These are phyloP conservation scores for Galerucella calmariensis DNA, from an alignment of 2,888 invertebrate genomes.

Conservation along the genomic window DNA sequence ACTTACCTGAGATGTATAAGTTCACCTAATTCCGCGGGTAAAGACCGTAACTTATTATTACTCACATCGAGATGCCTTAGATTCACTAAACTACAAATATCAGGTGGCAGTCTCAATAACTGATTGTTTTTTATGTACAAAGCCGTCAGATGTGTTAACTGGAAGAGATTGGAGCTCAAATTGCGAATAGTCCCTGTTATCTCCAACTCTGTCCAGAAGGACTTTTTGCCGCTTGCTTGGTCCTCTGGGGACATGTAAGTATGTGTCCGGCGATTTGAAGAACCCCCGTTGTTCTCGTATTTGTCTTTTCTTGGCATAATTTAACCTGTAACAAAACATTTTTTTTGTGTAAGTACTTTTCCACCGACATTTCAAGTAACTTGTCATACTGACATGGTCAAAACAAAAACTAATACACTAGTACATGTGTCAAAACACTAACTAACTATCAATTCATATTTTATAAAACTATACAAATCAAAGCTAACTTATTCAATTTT, in stretches of 20 bases:
- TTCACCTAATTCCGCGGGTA: constrained; percentile 97
- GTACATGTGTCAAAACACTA: too few relatives aligned
- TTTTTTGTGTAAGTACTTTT: constrained; percentile 22
- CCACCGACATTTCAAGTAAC: constrained; percentile 14
- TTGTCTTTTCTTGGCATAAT: constrained; percentile 78
- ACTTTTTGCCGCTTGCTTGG: constrained; percentile 90
- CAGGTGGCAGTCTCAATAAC: constrained; percentile 89
- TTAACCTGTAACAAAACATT: constrained; percentile 60
- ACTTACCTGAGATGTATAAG: constrained; percentile 89
- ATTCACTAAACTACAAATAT: constrained; percentile 86
- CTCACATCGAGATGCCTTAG: constrained; percentile 92
- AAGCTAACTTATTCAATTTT: background rate
- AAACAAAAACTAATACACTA: background rate
- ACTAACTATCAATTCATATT: too few relatives aligned
- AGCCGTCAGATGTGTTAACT: constrained; percentile 90
- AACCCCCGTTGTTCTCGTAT: constrained; percentile 74
- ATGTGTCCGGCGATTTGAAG: constrained; percentile 76
- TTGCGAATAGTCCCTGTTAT: constrained; percentile 94
- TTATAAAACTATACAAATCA: background rate
- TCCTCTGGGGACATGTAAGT: constrained; percentile 95
- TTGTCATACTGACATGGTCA: constrained; percentile 15
- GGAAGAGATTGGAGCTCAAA: constrained; percentile 91
- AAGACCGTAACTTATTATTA: constrained; percentile 91
- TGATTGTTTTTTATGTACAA: constrained; percentile 97
- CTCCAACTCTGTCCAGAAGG: constrained; percentile 83